These are phyloP conservation scores for Mylabris sibirica DNA, from an alignment of 2,888 invertebrate genomes.

Conservation along the genomic window DNA sequence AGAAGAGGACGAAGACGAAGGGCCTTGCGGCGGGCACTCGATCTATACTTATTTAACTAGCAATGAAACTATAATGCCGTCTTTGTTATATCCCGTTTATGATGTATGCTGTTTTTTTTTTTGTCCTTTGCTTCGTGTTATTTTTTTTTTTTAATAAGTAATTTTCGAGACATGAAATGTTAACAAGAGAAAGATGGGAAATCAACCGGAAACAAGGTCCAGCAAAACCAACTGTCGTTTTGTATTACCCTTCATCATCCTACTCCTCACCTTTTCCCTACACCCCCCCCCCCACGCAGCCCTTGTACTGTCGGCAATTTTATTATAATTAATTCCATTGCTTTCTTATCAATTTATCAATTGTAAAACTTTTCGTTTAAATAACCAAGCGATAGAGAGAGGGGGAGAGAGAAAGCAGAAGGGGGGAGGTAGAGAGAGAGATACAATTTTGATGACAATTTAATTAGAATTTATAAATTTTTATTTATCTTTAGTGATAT, in stretches of 20 bases:
- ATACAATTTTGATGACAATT: not conserved
- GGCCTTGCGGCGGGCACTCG: slow-evolving; percentile 43
- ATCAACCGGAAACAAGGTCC: slow-evolving; percentile 46
- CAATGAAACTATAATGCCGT: slow-evolving; percentile 7
- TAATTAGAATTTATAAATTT: not conserved
- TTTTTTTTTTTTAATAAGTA: not conserved
- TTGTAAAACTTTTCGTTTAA: not conserved
- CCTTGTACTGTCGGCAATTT: no score
- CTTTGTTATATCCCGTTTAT: slow-evolving; percentile 4
- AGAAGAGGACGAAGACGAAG: slow-evolving; percentile 33
- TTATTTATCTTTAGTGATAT: slow-evolving; percentile 1
- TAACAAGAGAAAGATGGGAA: slow-evolving; percentile 35
- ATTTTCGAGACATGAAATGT: slow-evolving; percentile 7
- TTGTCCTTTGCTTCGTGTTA: no score
- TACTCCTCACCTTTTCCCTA: no score
- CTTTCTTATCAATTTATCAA: slow-evolving; percentile 12
- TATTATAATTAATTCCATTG: not conserved
- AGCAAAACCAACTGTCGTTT: slow-evolving; percentile 35
- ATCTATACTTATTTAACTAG: slow-evolving; percentile 23
- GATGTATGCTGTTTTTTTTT: no score
- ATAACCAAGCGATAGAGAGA: not conserved
- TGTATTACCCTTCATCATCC: no score
- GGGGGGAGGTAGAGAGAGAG: not conserved
- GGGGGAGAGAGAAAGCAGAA: no score
- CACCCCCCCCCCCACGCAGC: not conserved